Base-by-base conservation (phyloP, 1,140 invertebrate species). In the Lepidurus apus region DNA sequence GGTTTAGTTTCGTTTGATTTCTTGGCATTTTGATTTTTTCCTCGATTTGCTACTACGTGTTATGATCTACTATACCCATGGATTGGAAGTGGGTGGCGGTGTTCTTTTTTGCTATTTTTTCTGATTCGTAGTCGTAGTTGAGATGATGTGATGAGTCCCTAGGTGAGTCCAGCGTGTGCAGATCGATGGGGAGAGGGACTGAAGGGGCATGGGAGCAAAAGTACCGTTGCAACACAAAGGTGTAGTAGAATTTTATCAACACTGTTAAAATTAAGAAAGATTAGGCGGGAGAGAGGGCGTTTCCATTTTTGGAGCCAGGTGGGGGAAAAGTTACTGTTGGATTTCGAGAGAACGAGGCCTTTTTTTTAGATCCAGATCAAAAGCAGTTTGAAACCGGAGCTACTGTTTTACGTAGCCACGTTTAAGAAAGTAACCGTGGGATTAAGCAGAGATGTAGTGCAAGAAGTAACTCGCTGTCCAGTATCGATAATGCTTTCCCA, bases 401-500 rank as follows among this genome's bases (percentile, higher is more conserved):
- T 65, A 65, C 53, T n/a, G 21, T 65, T 13, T 17, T 13, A 65
- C 53, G 53, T 65, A 65, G 53, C 53, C 53, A 21, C 17, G 17
- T 65, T 65, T 65, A 21, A 9, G 53, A 65, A 65, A 17, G 53
- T 13, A 47, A 17, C 45, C 45, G 53, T 11, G 13, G 53, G 21
- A 65, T n/a, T 65, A n/a, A 21, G 6, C 17, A 65, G 53, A 65
- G 21, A 17, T n/a, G 21, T 65, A 65, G 17, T 13, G 53, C 17
- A 65, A 65, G 17, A 7, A 21, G 21, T 13, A 65, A 65, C 53
- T 65, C 53, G 53, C 53, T 65, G 53, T 65, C 53, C 53, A 65
- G 53, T 65, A 65, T 65, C 53, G 53, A 65, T 65, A 65, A n/a
- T 65, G 53, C 53, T 65, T 65, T 65, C 53, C 53, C 53, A 65